Percentiles rank a stretch among this genome's conserved stretches.
These are phyloP conservation scores for Sebastes alutus DNA, from an alignment of 2,797 vertebrate species.

Conservation along the genomic window DNA sequence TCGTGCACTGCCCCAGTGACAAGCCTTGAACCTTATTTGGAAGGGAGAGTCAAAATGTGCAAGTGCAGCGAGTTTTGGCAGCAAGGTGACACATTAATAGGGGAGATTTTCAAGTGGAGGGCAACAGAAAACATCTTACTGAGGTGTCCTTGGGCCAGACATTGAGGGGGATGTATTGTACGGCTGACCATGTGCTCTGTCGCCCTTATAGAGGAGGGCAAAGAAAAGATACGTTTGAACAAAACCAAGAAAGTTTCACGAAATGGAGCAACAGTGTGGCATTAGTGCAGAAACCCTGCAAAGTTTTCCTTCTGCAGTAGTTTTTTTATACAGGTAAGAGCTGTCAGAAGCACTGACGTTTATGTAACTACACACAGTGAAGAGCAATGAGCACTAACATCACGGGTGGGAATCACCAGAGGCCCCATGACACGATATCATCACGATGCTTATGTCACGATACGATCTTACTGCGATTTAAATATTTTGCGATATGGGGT, in stretches of 20 bases:
- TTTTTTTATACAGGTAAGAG: background rate
- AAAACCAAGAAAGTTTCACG: background rate
- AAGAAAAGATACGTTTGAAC: background rate
- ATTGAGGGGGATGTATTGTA: background rate
- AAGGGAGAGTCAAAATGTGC: constrained; percentile 7
- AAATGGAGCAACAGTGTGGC: background rate
- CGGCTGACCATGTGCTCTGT: background rate
- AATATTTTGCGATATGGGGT: no score
- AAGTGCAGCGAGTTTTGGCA: background rate
- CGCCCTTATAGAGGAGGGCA: background rate
- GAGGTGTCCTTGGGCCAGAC: background rate
- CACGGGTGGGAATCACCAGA: no score
- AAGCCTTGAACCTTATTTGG: constrained; percentile 16
- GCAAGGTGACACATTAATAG: constrained; percentile 25
- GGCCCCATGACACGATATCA: no score
- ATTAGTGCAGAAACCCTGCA: background rate
- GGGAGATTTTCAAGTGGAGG: background rate
- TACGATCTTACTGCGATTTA: no score
- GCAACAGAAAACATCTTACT: background rate
- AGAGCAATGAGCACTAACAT: background rate
- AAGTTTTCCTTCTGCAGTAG: background rate
- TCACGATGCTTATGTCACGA: no score
- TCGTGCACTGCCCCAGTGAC: background rate
- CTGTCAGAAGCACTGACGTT: background rate
- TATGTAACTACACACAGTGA: background rate